Conservation (phyloP, 2,888 invertebrate genomes). For the Lasioglossum villosulum region DNA sequence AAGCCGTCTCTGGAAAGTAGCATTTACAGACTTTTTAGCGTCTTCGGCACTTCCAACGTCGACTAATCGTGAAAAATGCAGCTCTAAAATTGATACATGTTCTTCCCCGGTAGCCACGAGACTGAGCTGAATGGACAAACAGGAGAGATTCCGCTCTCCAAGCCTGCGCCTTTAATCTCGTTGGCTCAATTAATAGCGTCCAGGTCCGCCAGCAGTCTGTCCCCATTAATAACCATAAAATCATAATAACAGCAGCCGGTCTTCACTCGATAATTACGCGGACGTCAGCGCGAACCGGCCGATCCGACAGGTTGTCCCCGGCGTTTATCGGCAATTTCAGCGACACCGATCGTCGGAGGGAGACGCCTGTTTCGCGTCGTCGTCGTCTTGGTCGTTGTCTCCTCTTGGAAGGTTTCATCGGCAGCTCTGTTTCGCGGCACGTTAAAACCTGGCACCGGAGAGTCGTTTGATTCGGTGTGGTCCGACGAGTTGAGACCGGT, state of each 20-base stretch:
- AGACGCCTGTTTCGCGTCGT: conserved; percentile 7
- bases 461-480: conserved; percentile 60
- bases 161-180: background rate
- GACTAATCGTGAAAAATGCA: background rate
- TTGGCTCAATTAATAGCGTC: background rate
- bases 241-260: background rate
- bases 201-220: background rate
- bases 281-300: conserved; percentile 19
- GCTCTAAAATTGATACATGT: background rate
- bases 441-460: conserved; percentile 31
- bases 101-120: background rate
- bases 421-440: background rate
- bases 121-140: background rate
- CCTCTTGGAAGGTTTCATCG: background rate
- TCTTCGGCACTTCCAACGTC: background rate
- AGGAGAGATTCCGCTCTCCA: background rate
- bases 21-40: background rate
- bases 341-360: background rate
- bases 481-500: conserved; percentile 61
- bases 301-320: conserved; percentile 13
- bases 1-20: background rate
- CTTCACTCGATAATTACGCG: conserved; percentile 6
- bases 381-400: background rate
- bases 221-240: background rate
- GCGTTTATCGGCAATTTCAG: conserved; percentile 30